phyloP scores from a whole-genome alignment of 1,140 invertebrate genomes.

The Drosophila kikkawai region DNA sequence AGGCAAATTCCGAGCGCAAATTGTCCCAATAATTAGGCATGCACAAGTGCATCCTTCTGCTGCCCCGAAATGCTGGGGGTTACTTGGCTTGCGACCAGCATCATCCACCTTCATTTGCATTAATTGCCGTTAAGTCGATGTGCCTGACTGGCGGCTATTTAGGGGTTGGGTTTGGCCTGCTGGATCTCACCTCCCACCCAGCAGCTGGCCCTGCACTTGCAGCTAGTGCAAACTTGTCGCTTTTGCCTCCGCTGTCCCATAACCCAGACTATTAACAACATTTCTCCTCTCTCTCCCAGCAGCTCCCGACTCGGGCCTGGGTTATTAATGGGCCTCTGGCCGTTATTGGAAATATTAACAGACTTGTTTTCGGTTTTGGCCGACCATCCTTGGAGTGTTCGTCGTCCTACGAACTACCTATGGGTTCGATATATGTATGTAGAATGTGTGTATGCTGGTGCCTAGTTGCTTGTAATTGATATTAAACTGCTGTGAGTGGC shows the following conservation, averaged over 20 bases:
- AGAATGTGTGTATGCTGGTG: conserved; percentile 1
- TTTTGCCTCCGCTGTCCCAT: conserved; percentile 38
- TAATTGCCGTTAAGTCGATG: conserved; percentile 79
- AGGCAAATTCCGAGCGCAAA: conserved; percentile 78
- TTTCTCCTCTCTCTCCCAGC: conserved; percentile 7
- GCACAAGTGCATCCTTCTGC: conserved; percentile 66
- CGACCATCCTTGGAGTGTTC: conserved; percentile 12
- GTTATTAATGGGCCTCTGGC: conserved; percentile 67
- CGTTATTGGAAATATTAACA: conserved; percentile 76
- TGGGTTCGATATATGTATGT: background rate
- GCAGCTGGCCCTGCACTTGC: conserved; percentile 44
- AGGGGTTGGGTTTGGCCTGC: conserved; percentile 25
- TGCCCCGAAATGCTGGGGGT: conserved; percentile 1
- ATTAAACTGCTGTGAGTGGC: conserved; percentile 54
- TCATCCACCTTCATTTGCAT: conserved; percentile 79
- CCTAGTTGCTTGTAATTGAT: conserved; percentile 69
- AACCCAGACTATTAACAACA: conserved; percentile 69
- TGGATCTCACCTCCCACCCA: conserved; percentile 3
- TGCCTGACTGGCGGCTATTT: conserved; percentile 61
- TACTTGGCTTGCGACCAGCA: conserved; percentile 40
- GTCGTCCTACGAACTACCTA: background rate
- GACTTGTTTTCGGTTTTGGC: conserved; percentile 54
- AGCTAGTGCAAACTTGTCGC: conserved; percentile 74
- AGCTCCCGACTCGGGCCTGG: conserved; percentile 18
- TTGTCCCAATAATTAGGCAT: conserved; percentile 81